Percentiles rank a stretch among this genome's conserved stretches.
phyloP scores from a whole-genome alignment of 2,888 invertebrate species.

The Allacma fusca region DNA sequence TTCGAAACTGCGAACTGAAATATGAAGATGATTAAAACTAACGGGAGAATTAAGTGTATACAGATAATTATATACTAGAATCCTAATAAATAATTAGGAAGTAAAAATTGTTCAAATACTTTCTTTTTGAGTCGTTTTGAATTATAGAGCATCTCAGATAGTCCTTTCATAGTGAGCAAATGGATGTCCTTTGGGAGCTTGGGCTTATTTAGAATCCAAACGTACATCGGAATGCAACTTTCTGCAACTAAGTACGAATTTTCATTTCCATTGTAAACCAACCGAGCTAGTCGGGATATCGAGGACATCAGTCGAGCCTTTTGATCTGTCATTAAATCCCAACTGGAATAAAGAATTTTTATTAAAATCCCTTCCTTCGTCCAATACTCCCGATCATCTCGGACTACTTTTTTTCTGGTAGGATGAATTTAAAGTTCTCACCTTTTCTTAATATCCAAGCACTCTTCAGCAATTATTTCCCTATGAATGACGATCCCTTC shows the following conservation, averaged over 20 bases:
- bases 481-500: slow-evolving; percentile 27
- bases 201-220: slow-evolving; percentile 54
- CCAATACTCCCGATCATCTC: too few species aligned
- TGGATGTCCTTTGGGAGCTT: slow-evolving; percentile 46
- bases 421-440: too few species aligned
- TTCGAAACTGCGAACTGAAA: slow-evolving; percentile 48
- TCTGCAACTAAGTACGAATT: slow-evolving; percentile 52
- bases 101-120: too few species aligned
- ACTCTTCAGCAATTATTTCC: slow-evolving; percentile 38
- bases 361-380: too few species aligned
- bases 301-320: slow-evolving; percentile 22
- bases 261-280: slow-evolving; percentile 52
- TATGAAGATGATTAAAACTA: too few species aligned
- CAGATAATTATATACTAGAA: too few species aligned
- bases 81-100: too few species aligned
- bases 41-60: too few species aligned
- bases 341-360: too few species aligned
- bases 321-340: slow-evolving; percentile 30
- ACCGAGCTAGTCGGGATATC: slow-evolving; percentile 45
- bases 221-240: slow-evolving; percentile 46
- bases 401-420: too few species aligned
- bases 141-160: slow-evolving; percentile 56
- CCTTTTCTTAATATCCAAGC: slow-evolving; percentile 26
- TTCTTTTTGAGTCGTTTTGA: slow-evolving; percentile 46
- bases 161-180: slow-evolving; percentile 48